Evolutionary conservation across 2,797 vertebrate species (phyloP).

Genomic region (Poecilia gillii): DNA sequence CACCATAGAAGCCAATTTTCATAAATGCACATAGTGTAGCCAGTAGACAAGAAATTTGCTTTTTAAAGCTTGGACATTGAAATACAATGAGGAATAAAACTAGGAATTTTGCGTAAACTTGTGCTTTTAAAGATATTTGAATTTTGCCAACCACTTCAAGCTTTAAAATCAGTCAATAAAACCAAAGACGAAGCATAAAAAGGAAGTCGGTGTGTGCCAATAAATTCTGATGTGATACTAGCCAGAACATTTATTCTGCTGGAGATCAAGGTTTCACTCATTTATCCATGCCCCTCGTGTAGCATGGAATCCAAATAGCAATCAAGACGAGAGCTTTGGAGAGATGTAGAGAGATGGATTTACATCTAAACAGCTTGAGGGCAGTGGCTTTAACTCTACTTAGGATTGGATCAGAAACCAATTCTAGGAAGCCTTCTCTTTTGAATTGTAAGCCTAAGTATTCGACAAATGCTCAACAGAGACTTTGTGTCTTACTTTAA

Average conservation of each 20-base stretch:
- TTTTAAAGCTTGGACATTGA: slow-evolving; percentile 1
- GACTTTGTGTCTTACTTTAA: slow-evolving; percentile 51
- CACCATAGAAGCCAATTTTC: slow-evolving; percentile 6
- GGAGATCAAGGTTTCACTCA: slow-evolving; percentile 64
- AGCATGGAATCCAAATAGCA: slow-evolving; percentile 67
- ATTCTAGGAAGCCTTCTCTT: slow-evolving; percentile 69
- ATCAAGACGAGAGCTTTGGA: slow-evolving; percentile 76
- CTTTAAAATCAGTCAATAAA: slow-evolving; percentile 15
- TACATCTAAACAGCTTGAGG: slow-evolving; percentile 76
- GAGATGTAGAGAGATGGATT: slow-evolving; percentile 74
- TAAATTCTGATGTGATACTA: slow-evolving; percentile 41
- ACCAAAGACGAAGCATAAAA: slow-evolving; percentile 20
- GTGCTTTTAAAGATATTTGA: neutral
- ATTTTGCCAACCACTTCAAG: slow-evolving; percentile 10
- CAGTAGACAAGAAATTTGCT: neutral
- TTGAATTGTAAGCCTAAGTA: slow-evolving; percentile 62
- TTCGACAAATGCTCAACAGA: slow-evolving; percentile 54
- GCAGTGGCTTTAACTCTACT: slow-evolving; percentile 74
- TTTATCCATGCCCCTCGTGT: slow-evolving; percentile 63
- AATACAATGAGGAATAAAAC: slow-evolving; percentile 14
- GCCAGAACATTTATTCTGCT: slow-evolving; percentile 53
- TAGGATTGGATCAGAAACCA: slow-evolving; percentile 71
- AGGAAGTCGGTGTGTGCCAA: slow-evolving; percentile 27
- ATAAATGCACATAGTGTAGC: slow-evolving; percentile 45
- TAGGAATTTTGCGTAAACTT: neutral